Percentiles rank a stretch among this genome's conserved stretches.
These are phyloP conservation scores for Chrysogorgia sp. DNA, from an alignment of 92 coral and sea anemone species.

Conservation along the genomic window DNA sequence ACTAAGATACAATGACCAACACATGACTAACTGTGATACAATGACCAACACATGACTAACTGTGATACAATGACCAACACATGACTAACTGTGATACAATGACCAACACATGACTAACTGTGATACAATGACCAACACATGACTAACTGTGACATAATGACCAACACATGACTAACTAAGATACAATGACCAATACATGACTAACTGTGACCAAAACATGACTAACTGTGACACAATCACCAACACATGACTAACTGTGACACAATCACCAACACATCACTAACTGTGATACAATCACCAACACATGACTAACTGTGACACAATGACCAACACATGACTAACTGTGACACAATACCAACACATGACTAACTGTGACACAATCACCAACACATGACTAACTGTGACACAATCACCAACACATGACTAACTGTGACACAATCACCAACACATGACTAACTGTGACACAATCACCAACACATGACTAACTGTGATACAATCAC, in stretches of 20 bases:
- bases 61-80: background rate
- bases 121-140: too few relatives aligned
- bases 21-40: too few relatives aligned
- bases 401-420: background rate
- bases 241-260: background rate
- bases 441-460: background rate
- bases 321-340: too few relatives aligned
- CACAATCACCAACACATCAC: background rate
- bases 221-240: background rate
- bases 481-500: background rate
- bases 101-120: background rate
- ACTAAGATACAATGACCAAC: background rate
- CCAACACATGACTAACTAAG: background rate
- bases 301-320: background rate
- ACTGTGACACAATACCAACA: background rate
- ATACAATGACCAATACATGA: background rate
- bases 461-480: background rate
- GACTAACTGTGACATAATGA: background rate
- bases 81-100: too few relatives aligned
- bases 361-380: background rate
- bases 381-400: background rate
- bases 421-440: too few relatives aligned
- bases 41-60: background rate
- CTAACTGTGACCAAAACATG: background rate
- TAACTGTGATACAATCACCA: background rate